phyloP scores from a whole-genome alignment of 2,888 invertebrate genomes.

The Harpalus rufipes region DNA sequence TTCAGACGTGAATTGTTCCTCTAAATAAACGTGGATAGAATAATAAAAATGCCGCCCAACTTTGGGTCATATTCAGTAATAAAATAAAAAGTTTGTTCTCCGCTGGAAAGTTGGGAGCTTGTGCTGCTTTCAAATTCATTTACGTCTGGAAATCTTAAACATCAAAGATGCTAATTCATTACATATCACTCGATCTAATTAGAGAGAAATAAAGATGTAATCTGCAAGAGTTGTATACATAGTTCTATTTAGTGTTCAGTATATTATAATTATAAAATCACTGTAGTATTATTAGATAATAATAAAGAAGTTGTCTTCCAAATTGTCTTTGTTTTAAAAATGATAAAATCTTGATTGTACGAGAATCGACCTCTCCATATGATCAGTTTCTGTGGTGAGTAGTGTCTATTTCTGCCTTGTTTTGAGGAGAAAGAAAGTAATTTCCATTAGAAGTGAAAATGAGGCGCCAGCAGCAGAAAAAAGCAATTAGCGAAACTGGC shows the following conservation, averaged over 20 bases:
- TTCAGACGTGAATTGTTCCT: slow-evolving; percentile 34
- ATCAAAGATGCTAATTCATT: neutral
- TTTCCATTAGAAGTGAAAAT: slow-evolving; percentile 61
- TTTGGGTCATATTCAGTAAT: slow-evolving; percentile 46
- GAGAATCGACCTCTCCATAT: neutral
- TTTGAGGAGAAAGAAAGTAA: slow-evolving; percentile 39
- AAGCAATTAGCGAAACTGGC: slow-evolving; percentile 56
- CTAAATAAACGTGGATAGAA: slow-evolving; percentile 25
- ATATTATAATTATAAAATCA: no score
- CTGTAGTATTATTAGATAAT: no score
- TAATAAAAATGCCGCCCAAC: slow-evolving; percentile 41
- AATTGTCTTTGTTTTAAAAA: no score
- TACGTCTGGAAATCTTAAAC: neutral
- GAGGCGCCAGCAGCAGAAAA: slow-evolving; percentile 51
- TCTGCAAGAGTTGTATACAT: no score
- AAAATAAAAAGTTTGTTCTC: slow-evolving; percentile 32
- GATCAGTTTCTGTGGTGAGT: neutral
- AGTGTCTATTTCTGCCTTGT: neutral
- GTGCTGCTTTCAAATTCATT: slow-evolving; percentile 24
- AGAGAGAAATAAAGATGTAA: neutral
- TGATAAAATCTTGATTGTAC: no score
- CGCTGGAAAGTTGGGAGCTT: neutral
- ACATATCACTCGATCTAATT: neutral
- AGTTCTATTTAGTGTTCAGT: no score
- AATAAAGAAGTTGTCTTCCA: no score